These are phyloP conservation scores for Aeoliscus strigatus DNA, from an alignment of 2,797 vertebrate genomes.

Conservation along the genomic window DNA sequence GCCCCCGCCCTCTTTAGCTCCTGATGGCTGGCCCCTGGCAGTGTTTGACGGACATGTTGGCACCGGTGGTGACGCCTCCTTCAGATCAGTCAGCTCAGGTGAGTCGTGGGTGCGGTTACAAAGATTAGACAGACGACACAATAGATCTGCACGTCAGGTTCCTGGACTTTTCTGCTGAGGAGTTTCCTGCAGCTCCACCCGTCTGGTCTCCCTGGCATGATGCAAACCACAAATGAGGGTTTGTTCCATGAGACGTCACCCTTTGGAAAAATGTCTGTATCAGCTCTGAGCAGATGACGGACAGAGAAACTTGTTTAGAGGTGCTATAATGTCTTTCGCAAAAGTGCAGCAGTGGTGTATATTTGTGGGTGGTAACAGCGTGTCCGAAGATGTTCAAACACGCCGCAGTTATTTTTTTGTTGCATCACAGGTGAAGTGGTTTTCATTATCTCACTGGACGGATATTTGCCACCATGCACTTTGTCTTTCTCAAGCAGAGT, in stretches of 20 bases:
- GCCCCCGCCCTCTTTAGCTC: too few species aligned
- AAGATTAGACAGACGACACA: neutral
- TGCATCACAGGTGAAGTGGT: too few species aligned
- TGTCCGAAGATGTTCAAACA: too few species aligned
- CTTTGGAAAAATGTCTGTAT: constrained; percentile 13
- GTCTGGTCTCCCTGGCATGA: neutral
- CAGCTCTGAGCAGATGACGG: constrained; percentile 6
- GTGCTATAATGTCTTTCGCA: too few species aligned
- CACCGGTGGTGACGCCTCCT: too few species aligned
- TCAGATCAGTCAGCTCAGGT: neutral
- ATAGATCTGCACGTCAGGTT: neutral
- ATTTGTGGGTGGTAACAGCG: constrained; percentile 1
- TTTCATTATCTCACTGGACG: too few species aligned
- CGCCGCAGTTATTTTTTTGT: too few species aligned
- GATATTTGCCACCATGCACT: too few species aligned
- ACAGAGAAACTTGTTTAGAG: too few species aligned
- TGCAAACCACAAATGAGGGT: constrained; percentile 26
- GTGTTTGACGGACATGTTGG: too few species aligned
- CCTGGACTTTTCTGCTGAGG: constrained; percentile 16
- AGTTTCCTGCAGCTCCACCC: constrained; percentile 33
- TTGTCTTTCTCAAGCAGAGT: too few species aligned
- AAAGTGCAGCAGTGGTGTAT: constrained; percentile 10
- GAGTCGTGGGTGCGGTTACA: neutral
- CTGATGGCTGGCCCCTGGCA: too few species aligned
- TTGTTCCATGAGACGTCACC: constrained; percentile 33